Conservation (phyloP, 2,113 vertebrate genomes). For the Sinocyclocheilus grahami region DNA sequence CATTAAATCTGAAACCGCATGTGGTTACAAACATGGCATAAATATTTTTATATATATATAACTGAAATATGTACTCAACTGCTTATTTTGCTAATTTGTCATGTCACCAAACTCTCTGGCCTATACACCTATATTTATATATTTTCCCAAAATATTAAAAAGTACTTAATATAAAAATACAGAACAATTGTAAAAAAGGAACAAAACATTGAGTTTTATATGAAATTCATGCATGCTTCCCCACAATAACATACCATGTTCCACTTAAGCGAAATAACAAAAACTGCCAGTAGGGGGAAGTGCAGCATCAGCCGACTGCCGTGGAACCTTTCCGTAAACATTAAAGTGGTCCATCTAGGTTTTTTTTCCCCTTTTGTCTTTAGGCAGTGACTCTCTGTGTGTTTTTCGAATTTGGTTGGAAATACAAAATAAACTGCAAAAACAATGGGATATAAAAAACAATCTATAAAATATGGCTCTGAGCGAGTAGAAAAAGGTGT, state of each 20-base stretch:
- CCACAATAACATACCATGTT: slow-evolving; percentile 64
- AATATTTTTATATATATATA: slow-evolving; percentile 41
- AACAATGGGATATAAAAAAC: slow-evolving; percentile 75
- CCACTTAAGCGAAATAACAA: slow-evolving; percentile 65
- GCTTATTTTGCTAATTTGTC: slow-evolving; percentile 65
- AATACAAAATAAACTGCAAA: slow-evolving; percentile 53
- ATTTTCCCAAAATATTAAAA: slow-evolving; percentile 81
- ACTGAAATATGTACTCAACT: slow-evolving; percentile 61
- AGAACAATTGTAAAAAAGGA: slow-evolving; percentile 83
- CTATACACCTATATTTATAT: slow-evolving; percentile 75
- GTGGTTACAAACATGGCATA: slow-evolving; percentile 68
- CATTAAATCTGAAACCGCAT: slow-evolving; percentile 21
- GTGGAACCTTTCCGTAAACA: slow-evolving; percentile 71
- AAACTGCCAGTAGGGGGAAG: slow-evolving; percentile 66
- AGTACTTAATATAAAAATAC: slow-evolving; percentile 86
- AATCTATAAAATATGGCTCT: slow-evolving; percentile 83
- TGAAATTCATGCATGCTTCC: slow-evolving; percentile 78
- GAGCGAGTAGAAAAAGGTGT: slow-evolving; percentile 77
- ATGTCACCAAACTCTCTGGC: slow-evolving; percentile 71
- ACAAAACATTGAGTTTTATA: slow-evolving; percentile 77
- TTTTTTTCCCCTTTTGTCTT: slow-evolving; percentile 52
- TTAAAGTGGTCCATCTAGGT: slow-evolving; percentile 69
- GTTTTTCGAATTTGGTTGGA: slow-evolving; percentile 68
- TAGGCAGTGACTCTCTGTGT: slow-evolving; percentile 75
- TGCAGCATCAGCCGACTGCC: slow-evolving; percentile 58